These are phyloP conservation scores for Motacilla alba DNA, from an alignment of 2,113 vertebrate species.

Conservation along the genomic window DNA sequence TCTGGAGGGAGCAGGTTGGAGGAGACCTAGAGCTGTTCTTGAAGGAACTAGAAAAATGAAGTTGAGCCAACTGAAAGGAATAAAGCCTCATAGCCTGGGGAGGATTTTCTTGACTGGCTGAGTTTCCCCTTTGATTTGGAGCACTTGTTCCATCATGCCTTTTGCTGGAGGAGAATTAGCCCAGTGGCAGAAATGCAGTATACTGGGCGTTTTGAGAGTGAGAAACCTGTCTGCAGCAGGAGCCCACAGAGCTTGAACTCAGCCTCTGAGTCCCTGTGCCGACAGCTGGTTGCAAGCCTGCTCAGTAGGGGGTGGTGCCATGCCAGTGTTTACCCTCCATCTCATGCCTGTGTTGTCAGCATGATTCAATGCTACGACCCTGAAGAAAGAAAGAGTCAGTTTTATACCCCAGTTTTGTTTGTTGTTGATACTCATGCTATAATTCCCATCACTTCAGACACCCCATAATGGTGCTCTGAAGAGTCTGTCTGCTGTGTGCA, in stretches of 20 bases:
- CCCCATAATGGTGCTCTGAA: not conserved
- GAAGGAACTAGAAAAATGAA: not conserved
- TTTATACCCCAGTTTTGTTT: not conserved
- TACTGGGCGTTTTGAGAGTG: rapidly evolving
- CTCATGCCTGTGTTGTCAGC: not conserved
- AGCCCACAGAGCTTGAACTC: not conserved
- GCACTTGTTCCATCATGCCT: conserved; percentile 49
- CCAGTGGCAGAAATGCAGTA: not conserved
- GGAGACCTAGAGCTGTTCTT: not conserved
- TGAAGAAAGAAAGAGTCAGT: not conserved
- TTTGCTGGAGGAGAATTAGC: conserved; percentile 17
- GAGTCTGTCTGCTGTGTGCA: not conserved
- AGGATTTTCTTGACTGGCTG: conserved; percentile 5
- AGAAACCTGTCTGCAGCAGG: not conserved
- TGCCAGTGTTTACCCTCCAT: not conserved
- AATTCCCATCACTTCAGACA: not conserved
- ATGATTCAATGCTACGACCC: not conserved
- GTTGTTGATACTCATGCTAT: not conserved
- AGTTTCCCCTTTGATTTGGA: conserved; percentile 24
- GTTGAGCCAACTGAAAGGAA: not conserved
- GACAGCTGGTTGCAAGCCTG: not conserved
- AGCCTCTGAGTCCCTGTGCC: not conserved
- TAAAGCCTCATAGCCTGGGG: not conserved
- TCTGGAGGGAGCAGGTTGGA: not conserved
- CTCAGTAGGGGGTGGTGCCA: not conserved